Evolutionary conservation across 2,113 vertebrate genomes (phyloP), one percentile per base, ranked within the genome.

Genomic region (Mobula birostris): DNA sequence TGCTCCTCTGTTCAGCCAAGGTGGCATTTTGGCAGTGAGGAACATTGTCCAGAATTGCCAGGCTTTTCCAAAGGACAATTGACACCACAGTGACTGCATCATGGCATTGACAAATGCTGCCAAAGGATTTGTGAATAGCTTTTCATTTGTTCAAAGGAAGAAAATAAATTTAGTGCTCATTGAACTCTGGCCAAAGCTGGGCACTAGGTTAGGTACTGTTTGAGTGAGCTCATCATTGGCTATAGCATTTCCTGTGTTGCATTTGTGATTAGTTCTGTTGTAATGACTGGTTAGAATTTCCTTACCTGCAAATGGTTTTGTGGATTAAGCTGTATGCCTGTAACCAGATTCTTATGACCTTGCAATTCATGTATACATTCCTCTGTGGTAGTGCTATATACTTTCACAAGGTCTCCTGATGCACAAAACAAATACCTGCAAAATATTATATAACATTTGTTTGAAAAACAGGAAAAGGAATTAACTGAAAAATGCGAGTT

Each of bases 221-320:
- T 70, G 68, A 70, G 68, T 5, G 72, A 74, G 72, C 19, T 74
- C 72, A 74, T 74, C 72, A 74, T 24, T 6, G 19, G 19, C 9
- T 24, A 4, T 74, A 21, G 6, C 17, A 74, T 19, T 21, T 74
- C 19, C 21, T 74, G 17, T 74, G 17, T 24, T 74, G 17, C 19
- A 24, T 21, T 21, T 74, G 72, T 74, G 72, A 74, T 5, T 74
- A 74, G 72, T 24, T 74, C 11, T 19, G 77, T 66, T 94, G 9
- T 66, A 82, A 36, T 11, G 7, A 58, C 61, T n/a, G 15, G 48
- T 63, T 77, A 66, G 24, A 56, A 79, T 12, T 68, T 61, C 5
- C n/a, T 70, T 4, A 98, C 99, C 98, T 99, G 99, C 66, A 99
- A 95, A 94, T 97, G 97, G 95, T 99, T 99, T 90, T 95, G 96